phyloP scores from a whole-genome alignment of 2,888 invertebrate genomes.

The Coelopa pilipes region DNA sequence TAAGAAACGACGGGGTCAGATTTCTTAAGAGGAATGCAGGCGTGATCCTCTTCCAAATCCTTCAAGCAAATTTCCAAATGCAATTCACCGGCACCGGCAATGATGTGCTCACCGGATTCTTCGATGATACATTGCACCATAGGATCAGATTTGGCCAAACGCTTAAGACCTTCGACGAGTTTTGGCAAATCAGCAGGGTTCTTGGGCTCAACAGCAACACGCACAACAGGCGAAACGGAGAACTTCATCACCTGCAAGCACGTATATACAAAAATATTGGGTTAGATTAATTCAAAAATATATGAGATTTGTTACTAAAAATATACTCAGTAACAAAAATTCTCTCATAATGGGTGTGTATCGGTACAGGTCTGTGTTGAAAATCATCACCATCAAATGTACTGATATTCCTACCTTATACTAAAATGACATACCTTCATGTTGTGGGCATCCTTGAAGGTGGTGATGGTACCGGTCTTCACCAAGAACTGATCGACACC shows the following conservation, averaged over 20 bases:
- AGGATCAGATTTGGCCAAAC: conserved; percentile 99
- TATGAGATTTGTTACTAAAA: too few relatives aligned
- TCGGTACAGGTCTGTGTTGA: conserved; percentile 56
- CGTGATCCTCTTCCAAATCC: conserved; percentile 99
- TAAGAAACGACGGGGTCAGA: conserved; percentile 99
- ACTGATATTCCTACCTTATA: neutral
- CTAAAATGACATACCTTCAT: conserved; percentile 74
- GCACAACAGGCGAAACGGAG: conserved; percentile 98
- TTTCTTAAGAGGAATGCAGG: conserved; percentile 98
- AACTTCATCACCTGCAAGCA: conserved; percentile 95
- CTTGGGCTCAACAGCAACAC: conserved; percentile 99
- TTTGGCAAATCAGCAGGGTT: conserved; percentile 99
- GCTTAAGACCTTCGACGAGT: conserved; percentile 97
- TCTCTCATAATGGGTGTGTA: neutral
- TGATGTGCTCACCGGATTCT: conserved; percentile 99
- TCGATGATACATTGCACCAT: conserved; percentile 99
- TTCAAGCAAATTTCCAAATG: conserved; percentile 99
- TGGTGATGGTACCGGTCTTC: conserved; percentile 99
- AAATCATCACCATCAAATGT: conserved; percentile 35
- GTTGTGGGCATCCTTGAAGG: conserved; percentile 99
- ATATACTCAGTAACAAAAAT: neutral
- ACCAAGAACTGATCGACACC: conserved; percentile 99
- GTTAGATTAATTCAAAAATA: neutral
- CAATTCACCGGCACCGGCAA: conserved; percentile 99
- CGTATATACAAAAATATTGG: neutral